A percentile compares a stretch with the other conserved stretches of the same genome.
phyloP scores from a whole-genome alignment of 2,113 vertebrate species.

The Crotalus horridus region DNA sequence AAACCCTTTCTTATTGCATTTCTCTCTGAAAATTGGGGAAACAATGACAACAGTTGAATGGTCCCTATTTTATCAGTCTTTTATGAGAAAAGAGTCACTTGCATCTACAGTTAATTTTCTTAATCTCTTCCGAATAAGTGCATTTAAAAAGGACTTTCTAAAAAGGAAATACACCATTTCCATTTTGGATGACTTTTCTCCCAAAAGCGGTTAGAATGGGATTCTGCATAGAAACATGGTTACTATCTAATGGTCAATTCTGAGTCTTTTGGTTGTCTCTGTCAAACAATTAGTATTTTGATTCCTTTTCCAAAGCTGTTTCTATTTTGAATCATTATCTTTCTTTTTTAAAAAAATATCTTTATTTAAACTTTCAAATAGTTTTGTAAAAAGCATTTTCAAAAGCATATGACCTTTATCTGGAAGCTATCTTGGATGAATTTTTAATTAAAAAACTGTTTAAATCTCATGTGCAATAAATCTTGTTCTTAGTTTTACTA shows the following conservation, averaged over 20 bases:
- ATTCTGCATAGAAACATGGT: not conserved
- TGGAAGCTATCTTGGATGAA: slow-evolving; percentile 28
- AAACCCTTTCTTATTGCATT: slow-evolving; percentile 59
- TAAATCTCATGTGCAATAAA: slow-evolving; percentile 38
- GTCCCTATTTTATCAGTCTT: slow-evolving; percentile 61
- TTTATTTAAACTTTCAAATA: not conserved
- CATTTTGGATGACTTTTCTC: not conserved
- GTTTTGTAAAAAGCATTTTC: slow-evolving; percentile 12
- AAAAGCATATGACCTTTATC: slow-evolving; percentile 34
- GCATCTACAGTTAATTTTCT: slow-evolving; percentile 50
- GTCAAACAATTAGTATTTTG: not conserved
- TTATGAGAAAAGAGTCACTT: slow-evolving; percentile 61
- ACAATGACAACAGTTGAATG: slow-evolving; percentile 59
- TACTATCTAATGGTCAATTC: not conserved
- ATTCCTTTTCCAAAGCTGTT: not conserved
- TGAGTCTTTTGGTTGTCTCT: not conserved
- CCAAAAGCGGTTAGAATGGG: not conserved
- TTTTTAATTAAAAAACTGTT: slow-evolving; percentile 33
- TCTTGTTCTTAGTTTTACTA: slow-evolving; percentile 49
- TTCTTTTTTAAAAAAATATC: not conserved
- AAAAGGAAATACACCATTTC: not conserved
- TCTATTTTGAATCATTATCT: not conserved
- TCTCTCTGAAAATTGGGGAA: slow-evolving; percentile 45
- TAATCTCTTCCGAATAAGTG: not conserved
- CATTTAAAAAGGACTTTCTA: not conserved